Evolutionary conservation across 2,888 invertebrate genomes (phyloP).

Genomic region (Amphipoea oculea): DNA sequence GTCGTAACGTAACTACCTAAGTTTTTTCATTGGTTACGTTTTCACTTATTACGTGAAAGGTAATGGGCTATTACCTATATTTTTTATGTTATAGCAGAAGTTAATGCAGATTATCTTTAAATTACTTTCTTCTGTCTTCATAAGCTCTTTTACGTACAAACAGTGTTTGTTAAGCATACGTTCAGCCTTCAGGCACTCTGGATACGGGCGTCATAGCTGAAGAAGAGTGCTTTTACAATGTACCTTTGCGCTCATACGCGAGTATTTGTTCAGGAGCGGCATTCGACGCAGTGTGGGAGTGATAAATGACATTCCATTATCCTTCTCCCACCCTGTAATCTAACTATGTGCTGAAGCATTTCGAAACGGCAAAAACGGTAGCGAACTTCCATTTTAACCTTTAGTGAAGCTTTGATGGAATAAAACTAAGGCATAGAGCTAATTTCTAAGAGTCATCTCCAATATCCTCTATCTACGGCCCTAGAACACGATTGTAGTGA

Average conservation of each 20-base stretch:
- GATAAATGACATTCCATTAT: slow-evolving; percentile 61
- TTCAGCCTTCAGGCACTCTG: slow-evolving; percentile 14
- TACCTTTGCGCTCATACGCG: slow-evolving; percentile 24
- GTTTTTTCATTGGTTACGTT: slow-evolving; percentile 21
- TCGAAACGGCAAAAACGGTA: slow-evolving; percentile 15
- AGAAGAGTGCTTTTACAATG: slow-evolving; percentile 39
- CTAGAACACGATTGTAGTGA: neutral
- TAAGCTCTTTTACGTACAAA: slow-evolving; percentile 2
- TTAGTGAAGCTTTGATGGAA: slow-evolving; percentile 12
- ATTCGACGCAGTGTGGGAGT: slow-evolving; percentile 51
- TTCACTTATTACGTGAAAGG: slow-evolving; percentile 20
- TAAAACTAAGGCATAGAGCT: slow-evolving; percentile 2
- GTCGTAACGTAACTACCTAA: slow-evolving; percentile 11
- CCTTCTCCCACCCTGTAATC: slow-evolving; percentile 35
- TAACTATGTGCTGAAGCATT: slow-evolving; percentile 26
- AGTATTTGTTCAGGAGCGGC: slow-evolving; percentile 25
- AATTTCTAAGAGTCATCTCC: slow-evolving; percentile 8
- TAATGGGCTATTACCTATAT: neutral
- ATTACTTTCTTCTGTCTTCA: slow-evolving; percentile 10
- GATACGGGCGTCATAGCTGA: slow-evolving; percentile 18
- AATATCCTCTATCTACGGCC: neutral
- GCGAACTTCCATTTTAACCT: slow-evolving; percentile 18
- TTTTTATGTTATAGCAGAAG: slow-evolving; percentile 21
- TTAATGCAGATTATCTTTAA: slow-evolving; percentile 10
- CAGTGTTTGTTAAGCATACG: neutral